Base-by-base conservation (phyloP, 2,113 vertebrate genomes). In the Toxotes jaculatrix region DNA sequence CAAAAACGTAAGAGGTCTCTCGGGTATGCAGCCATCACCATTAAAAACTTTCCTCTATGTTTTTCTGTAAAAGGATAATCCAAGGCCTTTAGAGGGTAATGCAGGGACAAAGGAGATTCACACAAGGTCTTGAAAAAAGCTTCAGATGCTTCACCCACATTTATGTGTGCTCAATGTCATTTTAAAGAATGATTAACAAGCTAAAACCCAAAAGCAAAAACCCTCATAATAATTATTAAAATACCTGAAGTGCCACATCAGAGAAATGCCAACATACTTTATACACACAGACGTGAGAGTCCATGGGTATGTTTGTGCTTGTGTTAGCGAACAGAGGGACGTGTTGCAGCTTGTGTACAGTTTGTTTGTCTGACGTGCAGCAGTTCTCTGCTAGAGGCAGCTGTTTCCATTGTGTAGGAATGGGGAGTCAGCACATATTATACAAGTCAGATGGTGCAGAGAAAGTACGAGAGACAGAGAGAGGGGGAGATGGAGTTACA, bases 341-440 rank as follows among this genome's bases (percentile, higher is more conserved):
- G 43, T 56, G 49, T 78, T 34, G 17, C 4, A 31, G 83, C 65
- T 66, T 82, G 82, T 71, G 75, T 42, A 62, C 40, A 17, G 7
- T 61, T 62, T 69, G 68, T 82, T 74, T 55, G 80, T 89, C 53
- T 77, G 62, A 49, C 19, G 55, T 47, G 11, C 47, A 32, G 63
- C 7, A 17, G 49, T 62, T 1, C 71, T 79, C 53, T 88, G 85
- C 84, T 68, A 17, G 71, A 85, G 80, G 73, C 78, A 84, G 90
- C 87, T 23, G 0, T 85, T 92, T 86, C 75, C 77, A 88, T 91
- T 93, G 87, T 91, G 84, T 65, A 38, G 43, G 21, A 87, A 65
- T 0, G 13, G 55, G 36, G 68, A 89, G 87, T 92, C 89, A 90
- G 90, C 89, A 92, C 83, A 91, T 89, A 89, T 80, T 81, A 83